phyloP scores from a whole-genome alignment of 2,888 invertebrate species.

The Empis stercorea region DNA sequence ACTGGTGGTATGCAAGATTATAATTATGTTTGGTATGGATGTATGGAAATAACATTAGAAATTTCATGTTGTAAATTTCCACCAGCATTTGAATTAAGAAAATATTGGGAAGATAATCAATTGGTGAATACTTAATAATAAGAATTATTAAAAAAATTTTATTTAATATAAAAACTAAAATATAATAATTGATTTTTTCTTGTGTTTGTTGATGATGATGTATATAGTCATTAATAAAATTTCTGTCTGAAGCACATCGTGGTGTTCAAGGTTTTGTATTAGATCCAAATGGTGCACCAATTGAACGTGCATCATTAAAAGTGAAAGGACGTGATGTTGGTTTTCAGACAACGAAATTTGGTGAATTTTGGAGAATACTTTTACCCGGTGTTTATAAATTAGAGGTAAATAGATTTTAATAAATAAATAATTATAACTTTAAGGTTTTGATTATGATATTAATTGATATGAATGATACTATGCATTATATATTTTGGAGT shows the following conservation, averaged over 20 bases:
- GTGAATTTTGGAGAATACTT: conserved; percentile 91
- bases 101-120: conserved; percentile 82
- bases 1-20: conserved; percentile 65
- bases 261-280: conserved; percentile 81
- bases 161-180: neutral
- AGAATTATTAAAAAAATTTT: neutral
- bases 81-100: conserved; percentile 58
- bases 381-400: conserved; percentile 76
- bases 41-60: conserved; percentile 91
- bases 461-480: too few relatives aligned
- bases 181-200: neutral
- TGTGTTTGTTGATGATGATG: conserved; percentile 18
- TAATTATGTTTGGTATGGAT: conserved; percentile 85
- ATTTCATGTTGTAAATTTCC: conserved; percentile 93
- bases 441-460: too few relatives aligned
- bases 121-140: too few relatives aligned
- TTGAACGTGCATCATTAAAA: conserved; percentile 65
- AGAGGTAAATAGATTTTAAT: conserved; percentile 53
- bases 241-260: conserved; percentile 72
- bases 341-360: conserved; percentile 75
- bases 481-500: too few relatives aligned
- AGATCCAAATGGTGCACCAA: conserved; percentile 62
- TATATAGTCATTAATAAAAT: conserved; percentile 66
- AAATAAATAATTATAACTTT: neutral
- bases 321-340: conserved; percentile 72